These are phyloP conservation scores for Elegia similella DNA, from an alignment of 2,888 invertebrate genomes.

Conservation along the genomic window DNA sequence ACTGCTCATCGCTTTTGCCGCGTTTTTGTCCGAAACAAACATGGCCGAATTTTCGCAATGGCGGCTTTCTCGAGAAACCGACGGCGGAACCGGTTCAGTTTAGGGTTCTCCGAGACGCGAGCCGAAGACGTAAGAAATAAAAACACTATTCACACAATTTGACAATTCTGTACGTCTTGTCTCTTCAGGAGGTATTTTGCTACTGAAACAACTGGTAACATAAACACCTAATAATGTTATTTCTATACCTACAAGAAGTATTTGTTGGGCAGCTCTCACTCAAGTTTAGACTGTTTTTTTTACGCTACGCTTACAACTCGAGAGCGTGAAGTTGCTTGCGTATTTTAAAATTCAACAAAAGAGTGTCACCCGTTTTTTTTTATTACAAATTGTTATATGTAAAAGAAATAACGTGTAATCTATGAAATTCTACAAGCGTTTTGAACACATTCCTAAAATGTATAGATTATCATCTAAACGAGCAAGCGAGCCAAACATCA, in stretches of 20 bases:
- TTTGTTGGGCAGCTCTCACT: conserved; percentile 44
- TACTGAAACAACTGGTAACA: conserved; percentile 71
- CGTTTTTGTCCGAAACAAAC: conserved; percentile 66
- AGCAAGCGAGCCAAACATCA: not conserved
- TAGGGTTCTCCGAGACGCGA: conserved; percentile 51
- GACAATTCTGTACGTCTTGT: conserved; percentile 56
- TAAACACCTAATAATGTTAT: conserved; percentile 49
- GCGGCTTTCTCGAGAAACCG: conserved; percentile 58
- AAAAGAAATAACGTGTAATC: conserved; percentile 14
- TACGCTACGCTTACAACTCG: conserved; percentile 52
- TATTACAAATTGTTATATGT: too few relatives aligned
- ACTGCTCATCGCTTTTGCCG: conserved; percentile 54
- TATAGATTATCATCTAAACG: not conserved
- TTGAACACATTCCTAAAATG: conserved; percentile 7
- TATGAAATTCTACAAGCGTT: not conserved
- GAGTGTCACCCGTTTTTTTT: conserved; percentile 29
- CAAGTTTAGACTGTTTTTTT: conserved; percentile 52
- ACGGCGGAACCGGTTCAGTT: conserved; percentile 55
- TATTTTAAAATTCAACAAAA: conserved; percentile 45
- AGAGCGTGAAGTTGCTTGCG: conserved; percentile 44
- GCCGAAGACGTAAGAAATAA: conserved; percentile 35
- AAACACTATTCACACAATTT: conserved; percentile 51
- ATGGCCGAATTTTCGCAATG: conserved; percentile 73
- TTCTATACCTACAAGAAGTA: conserved; percentile 39
- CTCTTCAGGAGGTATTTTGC: conserved; percentile 60